Evolutionary conservation across 1,140 invertebrate genomes (phyloP), one percentile per base, ranked within the genome.

Genomic region (Atta colombica): DNA sequence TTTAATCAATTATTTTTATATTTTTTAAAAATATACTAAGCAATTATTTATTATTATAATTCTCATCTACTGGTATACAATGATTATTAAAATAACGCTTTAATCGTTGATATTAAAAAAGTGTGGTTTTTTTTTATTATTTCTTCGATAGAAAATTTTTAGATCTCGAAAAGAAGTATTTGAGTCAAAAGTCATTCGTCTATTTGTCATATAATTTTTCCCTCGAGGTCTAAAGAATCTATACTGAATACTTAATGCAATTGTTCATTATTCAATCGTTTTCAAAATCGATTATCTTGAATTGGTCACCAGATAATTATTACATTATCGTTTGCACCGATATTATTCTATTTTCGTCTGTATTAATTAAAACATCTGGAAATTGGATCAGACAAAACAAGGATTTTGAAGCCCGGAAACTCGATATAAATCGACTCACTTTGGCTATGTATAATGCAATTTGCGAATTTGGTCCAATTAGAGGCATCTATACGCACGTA

Each of bases 311-410:
- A 10, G n/a, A 61, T 74, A 82, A 61, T 61, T 39, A 72, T 82
- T 28, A 25, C 18, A 55, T 28, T 55, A 55, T 28, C 45, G 8
- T 84, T 75, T 82, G 28, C 4, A 39, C 8, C 25, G 14, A 39
- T 45, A 60, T 49, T 84, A 84, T 74, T 31, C 80, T 84, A 84
- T 74, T 84, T 84, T 69, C 25, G 69, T 84, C 55, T 31, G 39
- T 74, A 75, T 84, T 75, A 75, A 84, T 84, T 84, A 61, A 84
- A 63, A 61, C 10, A 45, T 61, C 45, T 49, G 39, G n/a, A 18
- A 75, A 84, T 74, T 14, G 28, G 28, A 75, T 84, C 28, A 84
- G 69, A 25, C 55, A 7, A 74, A 82, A 82, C 25, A 45, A 51
- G 49, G 8, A 75, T 75, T 84, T 81, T 51, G 39, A 74, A 75